phyloP scores from a whole-genome alignment of 2,113 vertebrate genomes.

The Daphoenositta chrysoptera region DNA sequence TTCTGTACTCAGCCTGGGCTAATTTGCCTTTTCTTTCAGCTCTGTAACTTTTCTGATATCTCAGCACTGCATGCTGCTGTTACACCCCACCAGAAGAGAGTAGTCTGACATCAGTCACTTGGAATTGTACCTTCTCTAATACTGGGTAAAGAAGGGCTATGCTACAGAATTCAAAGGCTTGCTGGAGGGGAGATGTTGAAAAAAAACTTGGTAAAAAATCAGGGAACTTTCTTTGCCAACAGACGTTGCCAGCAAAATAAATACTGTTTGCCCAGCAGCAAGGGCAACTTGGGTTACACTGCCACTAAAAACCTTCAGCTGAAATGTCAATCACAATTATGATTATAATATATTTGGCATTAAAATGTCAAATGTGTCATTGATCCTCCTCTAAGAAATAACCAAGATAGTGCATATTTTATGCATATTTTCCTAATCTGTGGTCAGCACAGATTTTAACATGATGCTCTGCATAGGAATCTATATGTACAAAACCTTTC shows the following conservation, averaged over 20 bases:
- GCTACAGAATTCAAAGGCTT: not conserved
- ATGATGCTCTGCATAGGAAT: not conserved
- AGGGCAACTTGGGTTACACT: not conserved
- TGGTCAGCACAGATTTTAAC: not conserved
- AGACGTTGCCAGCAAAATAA: not conserved
- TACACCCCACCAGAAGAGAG: not conserved
- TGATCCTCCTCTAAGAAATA: not conserved
- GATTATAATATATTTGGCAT: not conserved
- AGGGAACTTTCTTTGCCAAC: not conserved
- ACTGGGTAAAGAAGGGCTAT: not conserved
- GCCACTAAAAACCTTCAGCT: not conserved
- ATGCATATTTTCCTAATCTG: not conserved
- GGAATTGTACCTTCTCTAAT: not conserved
- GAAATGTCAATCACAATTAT: slow-evolving; percentile 38
- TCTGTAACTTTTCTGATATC: not conserved
- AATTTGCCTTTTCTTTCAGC: not conserved
- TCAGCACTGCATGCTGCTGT: not conserved
- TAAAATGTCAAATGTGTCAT: not conserved
- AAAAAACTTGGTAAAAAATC: not conserved
- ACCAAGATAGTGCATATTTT: not conserved
- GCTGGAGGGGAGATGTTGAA: not conserved
- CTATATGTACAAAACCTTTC: not conserved
- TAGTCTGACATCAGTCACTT: not conserved
- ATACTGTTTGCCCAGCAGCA: slow-evolving; percentile 8
- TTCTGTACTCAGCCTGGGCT: not conserved